Conservation (phyloP, 2,888 invertebrate genomes). For the Abscondita cerata region DNA sequence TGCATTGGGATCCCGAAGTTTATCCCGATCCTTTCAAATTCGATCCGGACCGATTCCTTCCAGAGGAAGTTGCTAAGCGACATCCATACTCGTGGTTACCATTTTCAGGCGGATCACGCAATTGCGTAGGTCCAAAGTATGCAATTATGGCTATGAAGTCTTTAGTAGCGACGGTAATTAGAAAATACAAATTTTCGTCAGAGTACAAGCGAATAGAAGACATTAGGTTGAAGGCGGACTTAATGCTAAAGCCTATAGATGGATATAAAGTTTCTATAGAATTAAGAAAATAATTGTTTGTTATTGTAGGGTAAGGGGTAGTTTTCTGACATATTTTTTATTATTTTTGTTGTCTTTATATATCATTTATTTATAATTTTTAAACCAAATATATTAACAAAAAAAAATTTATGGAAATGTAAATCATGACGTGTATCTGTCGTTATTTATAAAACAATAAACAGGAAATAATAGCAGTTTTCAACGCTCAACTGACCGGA, state of each 20-base stretch:
- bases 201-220: slow-evolving; percentile 41
- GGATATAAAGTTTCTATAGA: slow-evolving; percentile 24
- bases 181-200: slow-evolving; percentile 51
- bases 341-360: no score
- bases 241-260: slow-evolving; percentile 40
- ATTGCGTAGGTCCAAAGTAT: no score
- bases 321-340: no score
- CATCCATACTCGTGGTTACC: slow-evolving; percentile 23
- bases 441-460: no score
- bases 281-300: slow-evolving; percentile 2
- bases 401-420: no score
- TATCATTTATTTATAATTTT: no score
- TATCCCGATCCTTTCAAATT: slow-evolving; percentile 20
- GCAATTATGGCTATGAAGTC: slow-evolving; percentile 59
- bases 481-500: no score
- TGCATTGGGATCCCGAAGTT: slow-evolving; percentile 19
- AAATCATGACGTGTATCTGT: no score
- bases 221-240: slow-evolving; percentile 40
- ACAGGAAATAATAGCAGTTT: no score
- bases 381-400: no score
- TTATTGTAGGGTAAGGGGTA: no score
- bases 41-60: slow-evolving; percentile 20
- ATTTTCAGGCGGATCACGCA: slow-evolving; percentile 23
- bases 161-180: slow-evolving; percentile 53
- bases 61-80: slow-evolving; percentile 15